phyloP scores from a whole-genome alignment of 30 jellyfish, hydroid and myxozoan genomes.

The Aurelia sp. region DNA sequence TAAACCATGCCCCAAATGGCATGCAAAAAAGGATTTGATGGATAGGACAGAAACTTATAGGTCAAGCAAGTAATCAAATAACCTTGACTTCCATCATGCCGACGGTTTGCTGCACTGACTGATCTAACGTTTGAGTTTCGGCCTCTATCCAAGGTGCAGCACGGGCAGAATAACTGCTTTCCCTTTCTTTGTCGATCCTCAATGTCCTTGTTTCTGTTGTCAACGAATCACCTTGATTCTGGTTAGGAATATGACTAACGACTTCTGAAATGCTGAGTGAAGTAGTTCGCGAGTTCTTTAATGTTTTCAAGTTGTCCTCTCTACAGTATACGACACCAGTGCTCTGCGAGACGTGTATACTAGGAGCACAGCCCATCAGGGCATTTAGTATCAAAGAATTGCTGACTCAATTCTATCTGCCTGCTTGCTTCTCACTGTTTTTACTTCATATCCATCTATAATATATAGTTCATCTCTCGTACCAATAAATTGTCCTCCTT shows the following conservation, averaged over 20 bases:
- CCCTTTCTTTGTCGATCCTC: slow-evolving; percentile 75
- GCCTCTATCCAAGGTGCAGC: slow-evolving; percentile 74
- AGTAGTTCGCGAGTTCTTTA: slow-evolving; percentile 79
- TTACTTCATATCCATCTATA: too few species aligned
- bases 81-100: slow-evolving; percentile 85
- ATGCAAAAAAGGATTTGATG: too few species aligned
- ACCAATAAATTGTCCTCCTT: background rate
- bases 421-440: too few species aligned
- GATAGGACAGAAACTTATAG: too few species aligned
- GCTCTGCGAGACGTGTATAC: slow-evolving; percentile 98
- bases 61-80: background rate
- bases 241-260: slow-evolving; percentile 87
- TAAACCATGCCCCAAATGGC: too few species aligned
- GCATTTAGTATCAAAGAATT: slow-evolving; percentile 59
- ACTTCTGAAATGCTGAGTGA: slow-evolving; percentile 93
- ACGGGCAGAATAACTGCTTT: slow-evolving; percentile 76
- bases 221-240: slow-evolving; percentile 73
- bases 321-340: slow-evolving; percentile 97
- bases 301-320: slow-evolving; percentile 77
- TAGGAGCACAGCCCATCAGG: slow-evolving; percentile 99
- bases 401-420: too few species aligned
- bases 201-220: slow-evolving; percentile 65
- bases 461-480: too few species aligned
- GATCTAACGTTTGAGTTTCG: slow-evolving; percentile 75
- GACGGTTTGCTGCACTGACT: slow-evolving; percentile 65